A percentile compares a stretch with the other conserved stretches of the same genome.
Evolutionary conservation across 2,888 invertebrate genomes (phyloP).

Genomic region (Thereva nobilitata): DNA sequence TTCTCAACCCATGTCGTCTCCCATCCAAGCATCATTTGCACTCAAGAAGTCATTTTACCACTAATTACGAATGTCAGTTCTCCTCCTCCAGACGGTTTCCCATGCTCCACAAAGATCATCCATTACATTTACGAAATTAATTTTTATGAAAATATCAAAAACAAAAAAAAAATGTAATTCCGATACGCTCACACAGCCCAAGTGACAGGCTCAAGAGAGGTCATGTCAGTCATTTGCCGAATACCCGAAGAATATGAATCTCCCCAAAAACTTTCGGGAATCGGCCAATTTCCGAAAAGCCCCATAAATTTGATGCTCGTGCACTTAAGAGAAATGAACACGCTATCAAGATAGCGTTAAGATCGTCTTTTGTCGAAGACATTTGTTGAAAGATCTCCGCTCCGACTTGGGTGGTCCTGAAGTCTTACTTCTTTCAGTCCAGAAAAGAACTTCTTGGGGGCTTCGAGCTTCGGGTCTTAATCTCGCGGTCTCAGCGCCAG

Average conservation of each 20-base stretch:
- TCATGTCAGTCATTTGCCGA: not conserved
- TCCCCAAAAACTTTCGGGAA: not conserved
- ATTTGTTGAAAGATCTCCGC: conserved; percentile 33
- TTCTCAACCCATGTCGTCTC: too few species aligned
- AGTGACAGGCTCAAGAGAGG: conserved; percentile 8
- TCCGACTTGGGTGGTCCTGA: conserved; percentile 40
- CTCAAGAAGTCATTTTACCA: conserved; percentile 23
- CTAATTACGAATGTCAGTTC: conserved; percentile 31
- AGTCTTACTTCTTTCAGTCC: conserved; percentile 4
- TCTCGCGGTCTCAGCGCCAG: conserved; percentile 26
- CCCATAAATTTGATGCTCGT: conserved; percentile 32
- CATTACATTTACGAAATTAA: conserved; percentile 25
- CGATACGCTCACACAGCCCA: not conserved
- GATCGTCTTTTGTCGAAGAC: conserved; percentile 38
- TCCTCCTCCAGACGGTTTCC: conserved; percentile 17
- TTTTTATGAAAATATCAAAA: conserved; percentile 16
- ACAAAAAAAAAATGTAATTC: not conserved
- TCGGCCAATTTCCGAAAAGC: conserved; percentile 24
- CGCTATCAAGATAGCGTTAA: conserved; percentile 36
- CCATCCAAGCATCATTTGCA: not conserved
- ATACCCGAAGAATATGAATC: not conserved
- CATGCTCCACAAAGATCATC: conserved; percentile 24
- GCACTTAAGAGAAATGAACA: conserved; percentile 32
- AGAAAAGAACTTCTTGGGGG: too few species aligned
- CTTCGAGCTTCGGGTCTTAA: not conserved